These are phyloP conservation scores for Oncorhynchus nerka DNA, from an alignment of 2,113 vertebrate species.

Conservation along the genomic window DNA sequence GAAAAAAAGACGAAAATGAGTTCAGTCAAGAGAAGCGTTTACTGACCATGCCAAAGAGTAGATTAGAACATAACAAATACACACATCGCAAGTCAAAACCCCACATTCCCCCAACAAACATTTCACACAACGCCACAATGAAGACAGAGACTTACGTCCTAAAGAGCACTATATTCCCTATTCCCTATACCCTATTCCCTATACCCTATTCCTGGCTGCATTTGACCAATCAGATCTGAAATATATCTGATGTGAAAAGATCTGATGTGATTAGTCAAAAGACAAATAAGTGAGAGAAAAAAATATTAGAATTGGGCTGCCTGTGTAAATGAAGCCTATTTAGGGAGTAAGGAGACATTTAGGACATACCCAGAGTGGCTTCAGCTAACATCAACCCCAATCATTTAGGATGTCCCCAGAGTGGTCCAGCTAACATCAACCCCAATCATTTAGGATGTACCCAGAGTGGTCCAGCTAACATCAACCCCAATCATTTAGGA, in stretches of 20 bases:
- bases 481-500: too few relatives aligned
- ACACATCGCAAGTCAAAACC: slow-evolving; percentile 59
- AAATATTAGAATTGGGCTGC: too few relatives aligned
- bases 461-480: too few relatives aligned
- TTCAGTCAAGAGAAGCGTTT: slow-evolving; percentile 66
- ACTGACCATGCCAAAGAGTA: slow-evolving; percentile 71
- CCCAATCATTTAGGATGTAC: not conserved
- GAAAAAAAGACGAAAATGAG: not conserved
- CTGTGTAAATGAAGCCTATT: too few relatives aligned
- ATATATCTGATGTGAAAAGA: too few relatives aligned
- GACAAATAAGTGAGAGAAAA: too few relatives aligned
- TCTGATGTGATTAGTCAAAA: too few relatives aligned
- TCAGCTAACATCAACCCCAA: not conserved
- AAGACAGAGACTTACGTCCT: slow-evolving; percentile 40
- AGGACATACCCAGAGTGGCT: too few relatives aligned
- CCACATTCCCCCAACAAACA: slow-evolving; percentile 44
- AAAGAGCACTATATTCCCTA: slow-evolving; percentile 36
- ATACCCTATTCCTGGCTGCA: too few relatives aligned
- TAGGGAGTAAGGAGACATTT: too few relatives aligned
- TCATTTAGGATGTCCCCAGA: not conserved
- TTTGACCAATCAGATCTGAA: too few relatives aligned
- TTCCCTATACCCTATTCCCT: not conserved
- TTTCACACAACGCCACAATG: slow-evolving; percentile 37
- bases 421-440: not conserved
- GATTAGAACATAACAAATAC: slow-evolving; percentile 58